These are phyloP conservation scores for Drosophila dives DNA, from an alignment of 2,888 invertebrate genomes.

Conservation along the genomic window DNA sequence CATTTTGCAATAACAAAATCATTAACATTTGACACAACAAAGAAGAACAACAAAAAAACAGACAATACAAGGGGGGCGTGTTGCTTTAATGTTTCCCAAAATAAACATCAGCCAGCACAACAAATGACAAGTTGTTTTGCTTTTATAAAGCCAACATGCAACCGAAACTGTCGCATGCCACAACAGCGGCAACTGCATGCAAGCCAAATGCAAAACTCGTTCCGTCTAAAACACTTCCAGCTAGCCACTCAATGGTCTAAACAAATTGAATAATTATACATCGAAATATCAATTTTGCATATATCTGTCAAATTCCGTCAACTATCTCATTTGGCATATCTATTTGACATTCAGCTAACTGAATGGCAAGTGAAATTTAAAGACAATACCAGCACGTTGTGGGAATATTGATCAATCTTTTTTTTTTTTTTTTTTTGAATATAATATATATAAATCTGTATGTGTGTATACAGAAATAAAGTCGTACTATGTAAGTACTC, in stretches of 20 bases:
- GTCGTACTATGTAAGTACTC: background rate
- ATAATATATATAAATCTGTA: background rate
- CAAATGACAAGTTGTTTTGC: conserved; percentile 34
- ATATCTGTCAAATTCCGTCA: conserved; percentile 3
- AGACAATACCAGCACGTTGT: background rate
- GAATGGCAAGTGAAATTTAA: conserved; percentile 3
- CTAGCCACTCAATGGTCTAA: conserved; percentile 3
- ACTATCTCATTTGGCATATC: conserved; percentile 2
- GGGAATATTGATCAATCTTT: conserved; percentile 17
- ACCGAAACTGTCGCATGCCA: conserved; percentile 18
- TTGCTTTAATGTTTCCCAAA: conserved; percentile 27
- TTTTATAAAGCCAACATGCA: conserved; percentile 45
- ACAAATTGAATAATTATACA: conserved; percentile 32
- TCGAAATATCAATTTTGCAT: conserved; percentile 25
- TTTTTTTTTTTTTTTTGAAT: background rate
- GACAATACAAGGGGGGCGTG: conserved; percentile 46
- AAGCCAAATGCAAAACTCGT: conserved; percentile 3
- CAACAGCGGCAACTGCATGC: conserved; percentile 40
- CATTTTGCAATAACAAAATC: conserved; percentile 47
- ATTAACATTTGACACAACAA: conserved; percentile 48
- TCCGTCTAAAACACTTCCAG: conserved; percentile 24
- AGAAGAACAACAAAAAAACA: background rate
- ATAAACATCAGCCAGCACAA: conserved; percentile 6
- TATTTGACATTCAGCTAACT: conserved; percentile 5
- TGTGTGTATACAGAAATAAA: background rate